Evolutionary conservation across 2,888 invertebrate species (phyloP), one percentile per base, ranked within the genome.

Genomic region (Pemphredon lugubris): DNA sequence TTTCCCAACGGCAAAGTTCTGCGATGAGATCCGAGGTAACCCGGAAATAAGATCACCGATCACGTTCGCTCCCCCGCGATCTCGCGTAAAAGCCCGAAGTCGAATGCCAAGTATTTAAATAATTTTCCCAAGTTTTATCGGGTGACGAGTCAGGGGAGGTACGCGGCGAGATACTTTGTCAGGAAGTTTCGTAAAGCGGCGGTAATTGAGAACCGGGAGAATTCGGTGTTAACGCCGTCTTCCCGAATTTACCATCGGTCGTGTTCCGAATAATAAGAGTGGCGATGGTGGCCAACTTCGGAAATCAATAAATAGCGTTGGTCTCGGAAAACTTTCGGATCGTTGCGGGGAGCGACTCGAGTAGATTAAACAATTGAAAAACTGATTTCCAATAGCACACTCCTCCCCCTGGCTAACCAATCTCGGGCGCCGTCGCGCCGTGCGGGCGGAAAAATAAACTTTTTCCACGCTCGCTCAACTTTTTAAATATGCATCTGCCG

Each of bases 291-390:
- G 26, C 26, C 54, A 50, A 30, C 55, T 66, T 63, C 47, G 48
- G 34, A 66, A 74, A 77, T 77, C 54, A 42, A 66, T 74, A 63
- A 70, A 54, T 14, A 69, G 11, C 37, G 34, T 14, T n/a, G n/a
- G 5, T 11, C 21, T 1, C n/a, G 7, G 26, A 9, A 51, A 57
- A 55, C 40, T 59, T 59, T 63, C 23, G 11, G 21, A 68, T 65
- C 40, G 45, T 45, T 39, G 20, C 21, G 20, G n/a, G 39, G 40
- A 59, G 13, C 48, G 51, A 37, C 23, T 4, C 18, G 40, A 55
- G 54, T 59, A 48, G 59, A 70, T 77, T 73, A 74, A 69, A 77
- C 64, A 69, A 69, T 73, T 40, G 40, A 44, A 63, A 69, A 77
- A 69, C 40, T 53, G 63, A 44, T 57, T 61, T 66, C 61, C 32